Base-by-base conservation (phyloP, 1,140 invertebrate species). In the Atopsyche davidsoni region DNA sequence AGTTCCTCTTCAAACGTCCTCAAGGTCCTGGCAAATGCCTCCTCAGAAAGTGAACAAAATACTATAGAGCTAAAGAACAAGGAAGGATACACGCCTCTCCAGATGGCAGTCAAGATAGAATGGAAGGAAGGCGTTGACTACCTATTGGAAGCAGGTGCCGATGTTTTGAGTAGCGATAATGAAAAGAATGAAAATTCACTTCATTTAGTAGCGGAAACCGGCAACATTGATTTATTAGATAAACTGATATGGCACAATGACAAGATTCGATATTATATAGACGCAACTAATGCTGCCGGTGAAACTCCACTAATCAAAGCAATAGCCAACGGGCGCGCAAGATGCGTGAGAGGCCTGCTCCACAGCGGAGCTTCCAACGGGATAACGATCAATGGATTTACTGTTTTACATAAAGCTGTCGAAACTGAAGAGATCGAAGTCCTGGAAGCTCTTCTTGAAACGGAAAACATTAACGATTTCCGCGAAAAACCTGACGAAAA, bases 61-160 rank as follows among this genome's bases (percentile, higher is more conserved):
- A 18, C 22, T 40, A 61, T 75, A 1, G 72, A 75, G 46, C 61
- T 69, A 9, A 67, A 64, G 28, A 68, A 75, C 35, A 59, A 55
- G 19, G 64, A 71, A 13, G 69, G 71, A 0, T 60, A 68, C 14
- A 72, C 72, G 7, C 66, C 73, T 3, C 59, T 75, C 2, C 70
- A 74, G 51, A 52, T 65, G 2, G 69, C 72, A 13, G 61, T 76
- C 6, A 59, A 68, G 51, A 60, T 61, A 2, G 59, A 66, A 2
- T 78, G 76, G 76, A 64, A 64, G 13, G 59, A 67, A 2, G 75
- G 76, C 19, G 80, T 85, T 0, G 69, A 72, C 11, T 60, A 85
- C 11, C 72, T 88, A 7, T 63, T 90, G 3, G 79, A 84, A 59
- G 75, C 79, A 55, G 83, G 82, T 13, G 83, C 83, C 36, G 77